A percentile compares a stretch with the other conserved stretches of the same genome.
Conservation (phyloP, 2,888 invertebrate species). For the Tyria jacobaeae region DNA sequence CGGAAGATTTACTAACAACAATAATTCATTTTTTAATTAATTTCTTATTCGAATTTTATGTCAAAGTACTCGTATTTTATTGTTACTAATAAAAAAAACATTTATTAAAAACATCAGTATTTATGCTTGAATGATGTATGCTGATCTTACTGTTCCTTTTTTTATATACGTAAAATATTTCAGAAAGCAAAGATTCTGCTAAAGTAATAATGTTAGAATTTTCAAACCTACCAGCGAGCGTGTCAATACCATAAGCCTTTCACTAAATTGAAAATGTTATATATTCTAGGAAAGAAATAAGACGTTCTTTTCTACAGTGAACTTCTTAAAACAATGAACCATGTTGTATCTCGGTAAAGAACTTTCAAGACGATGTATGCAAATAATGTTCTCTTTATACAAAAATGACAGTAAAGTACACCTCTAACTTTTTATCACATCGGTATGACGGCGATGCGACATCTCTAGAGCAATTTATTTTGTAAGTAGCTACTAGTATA, state of each 20-base stretch:
- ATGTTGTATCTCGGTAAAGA: conserved; percentile 17
- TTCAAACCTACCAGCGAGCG: no score
- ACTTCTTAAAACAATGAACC: conserved; percentile 11
- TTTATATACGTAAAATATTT: no score
- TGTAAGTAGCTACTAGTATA: conserved; percentile 16
- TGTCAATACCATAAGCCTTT: no score
- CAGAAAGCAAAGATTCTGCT: no score
- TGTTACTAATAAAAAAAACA: not conserved
- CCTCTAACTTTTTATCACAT: conserved; percentile 29
- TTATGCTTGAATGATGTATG: not conserved
- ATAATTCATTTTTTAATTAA: not conserved
- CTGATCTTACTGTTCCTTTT: no score
- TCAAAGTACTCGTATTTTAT: not conserved
- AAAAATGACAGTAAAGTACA: conserved; percentile 24
- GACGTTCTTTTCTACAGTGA: conserved; percentile 1
- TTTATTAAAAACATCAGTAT: not conserved
- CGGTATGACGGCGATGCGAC: conserved; percentile 15
- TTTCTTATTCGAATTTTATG: not conserved
- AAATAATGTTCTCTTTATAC: conserved; percentile 32
- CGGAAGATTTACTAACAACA: not conserved
- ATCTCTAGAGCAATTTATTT: conserved; percentile 19
- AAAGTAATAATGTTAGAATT: no score
- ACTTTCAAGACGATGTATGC: conserved; percentile 25
- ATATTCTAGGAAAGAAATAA: not conserved
- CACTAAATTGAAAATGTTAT: not conserved